Conservation (phyloP, 1,140 invertebrate genomes). For the Phortica variegata region DNA sequence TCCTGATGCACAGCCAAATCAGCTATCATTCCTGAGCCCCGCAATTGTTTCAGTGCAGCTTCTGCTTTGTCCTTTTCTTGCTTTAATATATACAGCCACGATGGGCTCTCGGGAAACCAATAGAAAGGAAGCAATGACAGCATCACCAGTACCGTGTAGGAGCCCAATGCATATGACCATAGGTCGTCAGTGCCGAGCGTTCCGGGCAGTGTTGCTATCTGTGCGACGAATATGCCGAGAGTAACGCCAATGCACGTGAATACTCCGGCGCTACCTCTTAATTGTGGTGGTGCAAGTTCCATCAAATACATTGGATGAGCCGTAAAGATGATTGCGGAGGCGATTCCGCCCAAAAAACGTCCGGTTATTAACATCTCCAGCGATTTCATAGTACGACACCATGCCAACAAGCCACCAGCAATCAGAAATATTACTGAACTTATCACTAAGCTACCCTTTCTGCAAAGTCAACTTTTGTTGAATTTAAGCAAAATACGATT, state of each 20-base stretch:
- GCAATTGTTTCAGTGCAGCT: constrained; percentile 26
- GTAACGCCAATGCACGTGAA: constrained; percentile 84
- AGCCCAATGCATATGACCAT: constrained; percentile 72
- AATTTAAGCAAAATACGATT: neutral
- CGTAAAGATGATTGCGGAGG: constrained; percentile 72
- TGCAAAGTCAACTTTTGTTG: constrained; percentile 4
- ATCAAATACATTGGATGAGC: constrained; percentile 83
- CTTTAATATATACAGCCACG: constrained; percentile 73
- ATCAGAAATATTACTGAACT: constrained; percentile 33
- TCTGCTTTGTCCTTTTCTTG: constrained; percentile 63
- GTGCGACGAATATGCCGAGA: constrained; percentile 77
- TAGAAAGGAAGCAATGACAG: constrained; percentile 62
- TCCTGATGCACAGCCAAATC: constrained; percentile 53
- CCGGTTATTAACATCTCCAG: constrained; percentile 73
- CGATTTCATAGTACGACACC: constrained; percentile 63
- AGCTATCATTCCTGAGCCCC: constrained; percentile 6
- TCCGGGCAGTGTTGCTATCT: constrained; percentile 60
- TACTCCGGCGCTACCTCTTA: constrained; percentile 78
- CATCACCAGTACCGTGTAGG: constrained; percentile 64
- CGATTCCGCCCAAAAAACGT: constrained; percentile 69
- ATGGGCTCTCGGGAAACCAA: constrained; percentile 80
- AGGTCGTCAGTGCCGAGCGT: constrained; percentile 59
- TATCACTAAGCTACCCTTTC: constrained; percentile 39
- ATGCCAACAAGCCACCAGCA: constrained; percentile 63
- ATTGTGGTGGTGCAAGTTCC: constrained; percentile 73